Evolutionary conservation across 2,888 invertebrate species (phyloP).

Genomic region (Troides helena): DNA sequence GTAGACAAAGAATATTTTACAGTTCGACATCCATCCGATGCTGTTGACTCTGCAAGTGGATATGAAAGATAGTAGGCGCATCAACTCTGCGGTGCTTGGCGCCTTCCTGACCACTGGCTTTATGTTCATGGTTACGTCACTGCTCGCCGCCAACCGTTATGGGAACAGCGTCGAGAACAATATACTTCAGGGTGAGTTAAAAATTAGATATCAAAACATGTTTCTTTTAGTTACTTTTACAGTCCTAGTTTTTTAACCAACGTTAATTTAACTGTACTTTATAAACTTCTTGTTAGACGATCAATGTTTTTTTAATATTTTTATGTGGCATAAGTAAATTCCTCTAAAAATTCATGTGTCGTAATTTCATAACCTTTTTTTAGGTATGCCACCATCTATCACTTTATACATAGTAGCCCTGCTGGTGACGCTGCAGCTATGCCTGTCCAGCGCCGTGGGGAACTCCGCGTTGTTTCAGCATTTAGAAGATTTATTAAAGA

Average conservation of each 20-base stretch:
- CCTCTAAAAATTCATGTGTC: not conserved
- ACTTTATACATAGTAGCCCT: slow-evolving; percentile 84
- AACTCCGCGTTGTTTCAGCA: slow-evolving; percentile 91
- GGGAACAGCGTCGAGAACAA: slow-evolving; percentile 83
- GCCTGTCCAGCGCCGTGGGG: slow-evolving; percentile 87
- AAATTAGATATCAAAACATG: not conserved
- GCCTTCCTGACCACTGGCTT: slow-evolving; percentile 84
- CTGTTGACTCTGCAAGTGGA: slow-evolving; percentile 95
- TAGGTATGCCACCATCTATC: slow-evolving; percentile 82
- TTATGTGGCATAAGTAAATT: not conserved
- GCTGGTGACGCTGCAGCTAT: slow-evolving; percentile 87
- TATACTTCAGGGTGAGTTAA: slow-evolving; percentile 78
- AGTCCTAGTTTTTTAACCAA: no score
- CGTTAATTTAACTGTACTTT: no score
- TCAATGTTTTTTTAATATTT: not conserved
- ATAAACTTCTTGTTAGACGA: not conserved
- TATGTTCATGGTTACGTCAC: slow-evolving; percentile 83
- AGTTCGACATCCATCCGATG: slow-evolving; percentile 91
- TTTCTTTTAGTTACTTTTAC: no score
- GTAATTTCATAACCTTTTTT: slow-evolving; percentile 13
- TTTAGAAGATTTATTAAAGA: slow-evolving; percentile 86
- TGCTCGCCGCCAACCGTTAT: slow-evolving; percentile 83
- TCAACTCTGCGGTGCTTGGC: slow-evolving; percentile 85
- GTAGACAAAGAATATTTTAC: slow-evolving; percentile 41
- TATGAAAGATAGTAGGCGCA: slow-evolving; percentile 88